These are phyloP conservation scores for Julus scanicus DNA, from an alignment of 2,888 invertebrate genomes.

Conservation along the genomic window DNA sequence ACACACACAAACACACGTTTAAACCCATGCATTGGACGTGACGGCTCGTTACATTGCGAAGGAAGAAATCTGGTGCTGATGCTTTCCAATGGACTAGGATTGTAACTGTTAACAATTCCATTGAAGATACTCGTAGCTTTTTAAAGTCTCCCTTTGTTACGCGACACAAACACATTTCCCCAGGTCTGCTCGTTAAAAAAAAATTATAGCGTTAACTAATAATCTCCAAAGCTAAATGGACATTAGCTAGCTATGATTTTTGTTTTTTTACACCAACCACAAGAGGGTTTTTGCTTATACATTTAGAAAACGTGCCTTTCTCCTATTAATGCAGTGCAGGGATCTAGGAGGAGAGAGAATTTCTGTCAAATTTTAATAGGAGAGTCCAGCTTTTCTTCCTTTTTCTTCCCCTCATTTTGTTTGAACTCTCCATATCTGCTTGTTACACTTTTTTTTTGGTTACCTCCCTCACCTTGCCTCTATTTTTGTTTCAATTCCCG, in stretches of 20 bases:
- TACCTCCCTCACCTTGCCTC: not conserved
- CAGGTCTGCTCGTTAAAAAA: conserved; percentile 19
- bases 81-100: conserved; percentile 40
- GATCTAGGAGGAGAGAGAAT: conserved; percentile 50
- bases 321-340: conserved; percentile 52
- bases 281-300: conserved; percentile 23
- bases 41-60: not conserved
- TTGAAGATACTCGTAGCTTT: conserved; percentile 51
- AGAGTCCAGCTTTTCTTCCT: conserved; percentile 26
- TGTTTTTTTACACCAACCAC: conserved; percentile 46
- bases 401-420: not conserved
- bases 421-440: not conserved
- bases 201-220: conserved; percentile 39
- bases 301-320: conserved; percentile 54
- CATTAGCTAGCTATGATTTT: conserved; percentile 52
- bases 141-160: conserved; percentile 41
- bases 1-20: conserved; percentile 3
- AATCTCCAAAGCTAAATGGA: conserved; percentile 35
- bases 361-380: conserved; percentile 51
- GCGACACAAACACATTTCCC: conserved; percentile 17
- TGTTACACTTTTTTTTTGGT: not conserved
- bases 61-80: conserved; percentile 48
- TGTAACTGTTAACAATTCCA: conserved; percentile 43
- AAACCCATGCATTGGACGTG: conserved; percentile 3
- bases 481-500: not conserved